Conservation (phyloP, 92 coral and sea anemone genomes). For the Bergia sp. region DNA sequence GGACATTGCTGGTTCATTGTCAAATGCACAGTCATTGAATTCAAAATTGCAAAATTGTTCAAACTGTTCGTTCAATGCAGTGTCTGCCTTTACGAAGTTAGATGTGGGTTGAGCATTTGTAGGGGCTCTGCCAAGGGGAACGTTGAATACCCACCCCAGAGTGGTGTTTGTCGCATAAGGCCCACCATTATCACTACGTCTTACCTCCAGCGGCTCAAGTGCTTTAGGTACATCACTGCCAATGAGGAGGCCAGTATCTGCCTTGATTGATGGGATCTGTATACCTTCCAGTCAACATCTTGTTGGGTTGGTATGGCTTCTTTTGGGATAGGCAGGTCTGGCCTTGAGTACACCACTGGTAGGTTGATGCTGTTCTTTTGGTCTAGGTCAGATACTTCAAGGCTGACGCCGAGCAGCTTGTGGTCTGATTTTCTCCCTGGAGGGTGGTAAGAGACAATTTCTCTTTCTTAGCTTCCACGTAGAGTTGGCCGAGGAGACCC, state of each 20-base stretch:
- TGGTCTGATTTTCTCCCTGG: slow-evolving; percentile 26
- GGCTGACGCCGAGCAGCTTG: slow-evolving; percentile 25
- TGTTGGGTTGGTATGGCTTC: slow-evolving; percentile 37
- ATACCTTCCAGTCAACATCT: slow-evolving; percentile 44
- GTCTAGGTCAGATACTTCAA: slow-evolving; percentile 40
- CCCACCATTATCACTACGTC: too few relatives aligned
- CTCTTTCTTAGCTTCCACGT: slow-evolving; percentile 9
- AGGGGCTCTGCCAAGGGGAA: too few relatives aligned
- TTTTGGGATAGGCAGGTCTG: slow-evolving; percentile 48
- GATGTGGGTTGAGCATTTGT: too few relatives aligned
- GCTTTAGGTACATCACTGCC: slow-evolving; percentile 21
- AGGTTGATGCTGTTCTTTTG: slow-evolving; percentile 34
- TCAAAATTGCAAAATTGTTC: slow-evolving; percentile 58
- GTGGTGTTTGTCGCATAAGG: too few relatives aligned
- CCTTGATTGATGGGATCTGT: slow-evolving; percentile 27
- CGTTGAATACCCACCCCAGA: too few relatives aligned
- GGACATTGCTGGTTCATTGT: slow-evolving; percentile 54
- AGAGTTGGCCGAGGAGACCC: slow-evolving; percentile 29
- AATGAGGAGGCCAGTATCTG: slow-evolving; percentile 46
- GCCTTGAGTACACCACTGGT: slow-evolving; percentile 48
- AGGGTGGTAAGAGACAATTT: slow-evolving; percentile 46
- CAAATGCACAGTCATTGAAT: slow-evolving; percentile 63
- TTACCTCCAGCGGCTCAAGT: too few relatives aligned
- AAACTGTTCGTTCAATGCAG: too few relatives aligned
- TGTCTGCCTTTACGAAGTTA: too few relatives aligned